A percentile compares a stretch with the other conserved stretches of the same genome.
phyloP scores from a whole-genome alignment of 1,140 invertebrate species.

The Andricus grossulariae region DNA sequence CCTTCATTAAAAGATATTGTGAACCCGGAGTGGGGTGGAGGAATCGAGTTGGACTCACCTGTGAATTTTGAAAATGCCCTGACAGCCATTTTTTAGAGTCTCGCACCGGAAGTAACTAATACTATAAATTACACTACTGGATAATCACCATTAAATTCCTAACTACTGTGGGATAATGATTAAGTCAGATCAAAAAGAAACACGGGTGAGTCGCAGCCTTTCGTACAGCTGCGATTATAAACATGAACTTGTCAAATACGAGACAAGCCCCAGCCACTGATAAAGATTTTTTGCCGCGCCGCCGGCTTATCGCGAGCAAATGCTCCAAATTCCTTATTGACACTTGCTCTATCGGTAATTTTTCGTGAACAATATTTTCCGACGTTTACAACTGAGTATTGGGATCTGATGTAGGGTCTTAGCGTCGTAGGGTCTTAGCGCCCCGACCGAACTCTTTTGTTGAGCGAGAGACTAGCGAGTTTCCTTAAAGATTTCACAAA shows the following conservation, averaged over 20 bases:
- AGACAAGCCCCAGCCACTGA: background rate
- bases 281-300: background rate
- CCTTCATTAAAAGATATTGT: slow-evolving; percentile 1
- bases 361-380: background rate
- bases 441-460: too few species aligned
- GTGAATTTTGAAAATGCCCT: slow-evolving; percentile 71
- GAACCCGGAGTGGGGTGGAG: background rate
- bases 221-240: slow-evolving; percentile 10
- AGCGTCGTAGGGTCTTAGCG: too few species aligned
- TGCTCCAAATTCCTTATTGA: background rate
- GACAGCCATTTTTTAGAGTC: slow-evolving; percentile 70
- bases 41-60: slow-evolving; percentile 54
- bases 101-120: slow-evolving; percentile 44
- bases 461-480: too few species aligned
- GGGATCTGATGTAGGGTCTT: too few species aligned
- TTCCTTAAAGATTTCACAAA: too few species aligned
- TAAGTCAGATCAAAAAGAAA: slow-evolving; percentile 57
- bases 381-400: background rate
- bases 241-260: slow-evolving; percentile 24
- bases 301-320: background rate
- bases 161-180: slow-evolving; percentile 55
- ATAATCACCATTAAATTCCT: slow-evolving; percentile 63
- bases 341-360: background rate
- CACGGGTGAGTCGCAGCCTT: slow-evolving; percentile 37
- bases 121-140: slow-evolving; percentile 54